These are phyloP conservation scores for Larimichthys polyactis DNA, from an alignment of 2,113 vertebrate species.

Conservation along the genomic window DNA sequence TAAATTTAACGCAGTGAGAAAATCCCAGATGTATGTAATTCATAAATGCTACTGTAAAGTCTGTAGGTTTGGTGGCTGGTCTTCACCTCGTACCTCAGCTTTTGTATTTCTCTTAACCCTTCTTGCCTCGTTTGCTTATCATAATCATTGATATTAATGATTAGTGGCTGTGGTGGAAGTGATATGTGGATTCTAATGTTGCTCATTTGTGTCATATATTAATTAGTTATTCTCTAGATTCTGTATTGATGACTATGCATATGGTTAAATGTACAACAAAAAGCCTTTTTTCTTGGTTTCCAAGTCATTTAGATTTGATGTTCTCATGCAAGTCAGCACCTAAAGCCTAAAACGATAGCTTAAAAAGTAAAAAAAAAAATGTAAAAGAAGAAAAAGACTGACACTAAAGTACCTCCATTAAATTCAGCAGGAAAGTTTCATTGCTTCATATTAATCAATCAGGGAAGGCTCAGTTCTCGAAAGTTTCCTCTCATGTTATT, in stretches of 20 bases:
- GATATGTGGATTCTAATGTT: slow-evolving; percentile 63
- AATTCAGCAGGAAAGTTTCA: slow-evolving; percentile 48
- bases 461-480: slow-evolving; percentile 61
- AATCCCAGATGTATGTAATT: slow-evolving; percentile 30
- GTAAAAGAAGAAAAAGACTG: slow-evolving; percentile 1
- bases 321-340: slow-evolving; percentile 37
- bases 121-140: slow-evolving; percentile 60
- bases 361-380: neutral
- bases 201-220: slow-evolving; percentile 62
- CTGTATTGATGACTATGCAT: slow-evolving; percentile 83
- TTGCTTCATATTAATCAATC: slow-evolving; percentile 41
- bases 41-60: slow-evolving; percentile 43
- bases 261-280: slow-evolving; percentile 67
- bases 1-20: slow-evolving; percentile 42
- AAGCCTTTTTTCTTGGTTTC: slow-evolving; percentile 48
- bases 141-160: slow-evolving; percentile 72
- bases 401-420: slow-evolving; percentile 33
- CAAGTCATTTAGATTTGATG: slow-evolving; percentile 43
- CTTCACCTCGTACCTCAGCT: slow-evolving; percentile 57
- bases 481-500: slow-evolving; percentile 45
- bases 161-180: slow-evolving; percentile 68
- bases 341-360: slow-evolving; percentile 22
- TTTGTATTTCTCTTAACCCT: slow-evolving; percentile 57
- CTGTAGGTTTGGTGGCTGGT: slow-evolving; percentile 59
- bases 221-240: slow-evolving; percentile 69